Base-by-base conservation (phyloP, 2,888 invertebrate genomes). In the Macaria liturata region DNA sequence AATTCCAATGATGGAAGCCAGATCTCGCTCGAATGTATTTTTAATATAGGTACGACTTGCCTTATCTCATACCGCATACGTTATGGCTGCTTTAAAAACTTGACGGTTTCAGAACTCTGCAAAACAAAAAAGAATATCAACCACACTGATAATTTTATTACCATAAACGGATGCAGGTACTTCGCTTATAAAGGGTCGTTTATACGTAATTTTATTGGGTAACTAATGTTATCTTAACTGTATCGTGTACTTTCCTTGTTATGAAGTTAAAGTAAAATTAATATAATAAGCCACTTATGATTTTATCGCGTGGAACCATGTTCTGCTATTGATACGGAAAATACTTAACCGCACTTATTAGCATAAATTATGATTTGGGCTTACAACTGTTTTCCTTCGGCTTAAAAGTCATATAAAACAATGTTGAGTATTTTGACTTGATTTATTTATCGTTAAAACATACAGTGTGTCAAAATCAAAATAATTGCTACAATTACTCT, bases 401-500 rank as follows among this genome's bases (percentile, higher is more conserved):
- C 31, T 30, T 43, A 62, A 47, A 51, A 57, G 48, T 51, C 30
- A 46, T 53, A 20, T 20, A 20, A 20, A 20, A 20, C 20, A 20
- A 20, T 20, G 20, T 1, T 20, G 20, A 20, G 20, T 20, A 20
- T 20, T 2, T 20, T 20, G 1, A 20, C 20, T 20, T 20, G 20
- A 20, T 30, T 47, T 50, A 49, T 52, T 57, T 40, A 57, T 52
- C 30, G 46, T 57, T 42, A 61, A 54, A 60, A 62, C 54, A 51
- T 56, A 59, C 55, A 59, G 56, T 57, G 60, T 64, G 54, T 59
- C 57, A 60, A 68, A 60, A 65, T 59, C 57, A 60, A 68, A 60
- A 65, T 65, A 57, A 68, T 68, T 62, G 66, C 64, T 69, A 67
- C 74, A 77, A 77, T 77, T 78, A 85, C 72, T 69, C 72, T 87